Conservation (phyloP, 2,113 vertebrate species). For the Misgurnus mizolepis region DNA sequence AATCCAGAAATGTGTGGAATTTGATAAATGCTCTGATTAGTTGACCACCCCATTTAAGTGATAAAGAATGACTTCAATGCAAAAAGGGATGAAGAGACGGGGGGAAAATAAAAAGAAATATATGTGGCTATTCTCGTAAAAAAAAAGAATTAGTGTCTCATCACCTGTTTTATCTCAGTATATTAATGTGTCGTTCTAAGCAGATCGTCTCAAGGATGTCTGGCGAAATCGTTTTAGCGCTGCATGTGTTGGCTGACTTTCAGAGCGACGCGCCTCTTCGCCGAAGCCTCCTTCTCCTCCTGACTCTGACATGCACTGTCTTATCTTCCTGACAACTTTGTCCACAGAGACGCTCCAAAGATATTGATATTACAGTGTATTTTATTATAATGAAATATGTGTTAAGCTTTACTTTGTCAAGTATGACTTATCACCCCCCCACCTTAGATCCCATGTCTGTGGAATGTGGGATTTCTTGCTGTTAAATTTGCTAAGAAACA, state of each 20-base stretch:
- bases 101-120: constrained; percentile 5
- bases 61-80: constrained; percentile 32
- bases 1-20: constrained; percentile 38
- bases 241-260: constrained; percentile 42
- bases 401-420: constrained; percentile 35
- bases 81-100: constrained; percentile 6
- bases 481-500: constrained; percentile 33
- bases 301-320: constrained; percentile 40
- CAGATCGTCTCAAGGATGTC: constrained; percentile 51
- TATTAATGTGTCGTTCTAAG: constrained; percentile 48
- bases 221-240: constrained; percentile 32
- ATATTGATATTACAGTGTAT: constrained; percentile 51
- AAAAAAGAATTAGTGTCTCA: constrained; percentile 50
- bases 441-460: constrained; percentile 36
- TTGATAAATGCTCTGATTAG: constrained; percentile 48
- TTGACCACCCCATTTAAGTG: constrained; percentile 29
- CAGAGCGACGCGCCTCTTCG: constrained; percentile 26
- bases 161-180: constrained; percentile 43
- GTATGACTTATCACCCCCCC: constrained; percentile 41
- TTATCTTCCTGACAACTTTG: constrained; percentile 50
- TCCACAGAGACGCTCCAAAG: constrained; percentile 46
- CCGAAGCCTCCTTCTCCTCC: constrained; percentile 19
- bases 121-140: constrained; percentile 36
- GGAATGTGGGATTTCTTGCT: constrained; percentile 37
- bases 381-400: constrained; percentile 46